phyloP scores from a whole-genome alignment of 2,888 invertebrate species.

The Blastobasis adustella region DNA sequence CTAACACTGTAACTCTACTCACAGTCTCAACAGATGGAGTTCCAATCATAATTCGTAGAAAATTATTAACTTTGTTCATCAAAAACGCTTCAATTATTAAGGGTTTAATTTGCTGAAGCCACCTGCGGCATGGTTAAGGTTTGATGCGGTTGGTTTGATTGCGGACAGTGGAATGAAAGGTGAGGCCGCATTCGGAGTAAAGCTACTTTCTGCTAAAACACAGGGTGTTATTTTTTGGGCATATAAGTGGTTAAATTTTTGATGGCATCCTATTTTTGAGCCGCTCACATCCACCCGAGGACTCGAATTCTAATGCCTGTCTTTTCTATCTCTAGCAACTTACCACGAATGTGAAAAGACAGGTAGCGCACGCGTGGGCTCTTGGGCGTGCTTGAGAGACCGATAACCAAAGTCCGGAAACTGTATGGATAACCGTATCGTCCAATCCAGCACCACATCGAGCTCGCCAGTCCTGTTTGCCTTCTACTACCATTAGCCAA shows the following conservation, averaged over 20 bases:
- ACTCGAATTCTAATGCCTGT: too few species aligned
- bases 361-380: too few species aligned
- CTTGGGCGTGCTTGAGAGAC: too few species aligned
- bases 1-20: slow-evolving; percentile 21
- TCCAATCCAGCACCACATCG: too few species aligned
- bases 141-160: slow-evolving; percentile 29
- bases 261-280: too few species aligned
- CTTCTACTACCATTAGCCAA: too few species aligned
- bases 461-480: too few species aligned
- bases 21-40: slow-evolving; percentile 19
- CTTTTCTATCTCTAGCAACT: too few species aligned
- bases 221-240: slow-evolving; percentile 12
- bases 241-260: background rate
- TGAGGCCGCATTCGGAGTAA: slow-evolving; percentile 12
- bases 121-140: slow-evolving; percentile 46
- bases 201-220: slow-evolving; percentile 9
- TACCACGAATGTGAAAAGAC: too few species aligned
- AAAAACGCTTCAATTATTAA: slow-evolving; percentile 32
- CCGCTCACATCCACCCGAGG: too few species aligned
- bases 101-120: slow-evolving; percentile 31
- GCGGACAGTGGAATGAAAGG: slow-evolving; percentile 17
- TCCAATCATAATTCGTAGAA: slow-evolving; percentile 49
- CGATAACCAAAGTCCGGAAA: too few species aligned
- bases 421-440: too few species aligned
- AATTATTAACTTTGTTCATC: slow-evolving; percentile 15